A percentile compares a stretch with the other conserved stretches of the same genome.
Evolutionary conservation across 2,888 invertebrate species (phyloP).

Genomic region (Keiferia lycopersicella): DNA sequence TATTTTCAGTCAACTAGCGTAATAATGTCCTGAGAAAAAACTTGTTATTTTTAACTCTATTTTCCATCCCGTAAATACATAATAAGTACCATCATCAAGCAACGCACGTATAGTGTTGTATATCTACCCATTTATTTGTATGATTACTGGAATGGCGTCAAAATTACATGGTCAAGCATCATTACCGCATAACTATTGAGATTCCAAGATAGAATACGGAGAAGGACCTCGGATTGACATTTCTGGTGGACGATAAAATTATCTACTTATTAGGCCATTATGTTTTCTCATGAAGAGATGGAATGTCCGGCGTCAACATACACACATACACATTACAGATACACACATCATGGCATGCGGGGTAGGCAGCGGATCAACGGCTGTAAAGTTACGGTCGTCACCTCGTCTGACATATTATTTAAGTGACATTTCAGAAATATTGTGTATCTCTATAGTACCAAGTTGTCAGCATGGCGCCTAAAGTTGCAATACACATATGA

Average conservation of each 20-base stretch:
- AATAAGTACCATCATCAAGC: conserved; percentile 13
- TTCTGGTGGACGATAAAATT: not conserved
- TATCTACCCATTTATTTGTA: conserved; percentile 5
- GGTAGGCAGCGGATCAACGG: no score
- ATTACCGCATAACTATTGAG: conserved; percentile 17
- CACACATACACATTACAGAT: no score
- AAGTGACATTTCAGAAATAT: no score
- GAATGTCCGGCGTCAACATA: not conserved
- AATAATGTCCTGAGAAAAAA: conserved; percentile 9
- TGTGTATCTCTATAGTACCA: no score
- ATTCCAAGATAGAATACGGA: not conserved
- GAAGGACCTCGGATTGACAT: not conserved
- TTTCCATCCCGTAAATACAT: conserved; percentile 10
- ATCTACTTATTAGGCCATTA: conserved; percentile 9
- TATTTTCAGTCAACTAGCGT: not conserved
- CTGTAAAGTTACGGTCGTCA: no score
- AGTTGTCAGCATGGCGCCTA: no score
- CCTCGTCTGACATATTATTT: no score
- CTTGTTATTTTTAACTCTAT: not conserved
- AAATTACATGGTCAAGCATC: conserved; percentile 14
- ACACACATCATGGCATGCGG: no score
- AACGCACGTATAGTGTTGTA: not conserved
- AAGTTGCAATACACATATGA: no score
- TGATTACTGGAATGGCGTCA: conserved; percentile 14
- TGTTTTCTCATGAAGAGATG: not conserved